Evolutionary conservation across 2,113 vertebrate species (phyloP).

Genomic region (Anguilla rostrata): DNA sequence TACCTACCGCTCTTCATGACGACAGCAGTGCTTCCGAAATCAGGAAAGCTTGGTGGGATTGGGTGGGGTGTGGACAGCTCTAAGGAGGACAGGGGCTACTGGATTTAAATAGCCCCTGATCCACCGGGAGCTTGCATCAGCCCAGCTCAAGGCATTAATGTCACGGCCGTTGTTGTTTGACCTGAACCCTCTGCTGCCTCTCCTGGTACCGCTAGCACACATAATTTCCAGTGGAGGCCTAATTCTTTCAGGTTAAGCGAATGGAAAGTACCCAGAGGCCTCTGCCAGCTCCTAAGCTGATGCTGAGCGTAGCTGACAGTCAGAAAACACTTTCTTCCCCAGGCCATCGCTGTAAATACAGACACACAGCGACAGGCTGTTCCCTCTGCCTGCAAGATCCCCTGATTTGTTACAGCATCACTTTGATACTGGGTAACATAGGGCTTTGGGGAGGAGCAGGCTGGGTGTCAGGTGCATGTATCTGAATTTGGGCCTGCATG

Average conservation of each 20-base stretch:
- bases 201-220: constrained; percentile 49
- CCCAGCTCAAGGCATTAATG: constrained; percentile 72
- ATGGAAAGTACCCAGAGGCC: constrained; percentile 43
- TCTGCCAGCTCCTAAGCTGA: constrained; percentile 27
- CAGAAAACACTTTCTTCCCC: not conserved
- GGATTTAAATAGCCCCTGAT: constrained; percentile 56
- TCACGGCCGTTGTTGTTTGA: constrained; percentile 58
- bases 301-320: not conserved
- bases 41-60: not conserved
- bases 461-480: not conserved
- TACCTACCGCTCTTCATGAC: not conserved
- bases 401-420: not conserved
- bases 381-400: not conserved
- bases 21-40: not conserved
- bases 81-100: constrained; percentile 41
- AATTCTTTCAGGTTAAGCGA: constrained; percentile 64
- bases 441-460: not conserved
- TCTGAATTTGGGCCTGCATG: not conserved
- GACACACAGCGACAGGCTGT: not conserved
- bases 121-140: constrained; percentile 54
- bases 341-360: not conserved
- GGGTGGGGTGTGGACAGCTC: constrained; percentile 6
- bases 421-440: not conserved
- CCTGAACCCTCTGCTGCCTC: constrained; percentile 50
- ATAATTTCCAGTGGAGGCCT: constrained; percentile 65